A percentile compares a stretch with the other conserved stretches of the same genome.
Evolutionary conservation across 92 coral and sea anemone genomes (phyloP).

Genomic region (Heteractis magnifica): DNA sequence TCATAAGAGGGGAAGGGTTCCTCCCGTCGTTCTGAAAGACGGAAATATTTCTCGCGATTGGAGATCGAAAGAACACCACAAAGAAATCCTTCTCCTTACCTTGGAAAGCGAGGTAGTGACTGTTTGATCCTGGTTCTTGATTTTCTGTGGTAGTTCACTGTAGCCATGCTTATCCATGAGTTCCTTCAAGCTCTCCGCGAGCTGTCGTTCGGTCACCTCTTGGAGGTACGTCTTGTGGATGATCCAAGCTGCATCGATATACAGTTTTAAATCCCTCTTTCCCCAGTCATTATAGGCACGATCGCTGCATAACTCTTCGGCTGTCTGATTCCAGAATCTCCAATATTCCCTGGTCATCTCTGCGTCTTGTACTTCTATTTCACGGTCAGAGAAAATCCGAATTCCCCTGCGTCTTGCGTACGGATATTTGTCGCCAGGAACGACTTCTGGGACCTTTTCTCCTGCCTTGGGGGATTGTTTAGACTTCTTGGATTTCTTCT

Average conservation of each 20-base stretch:
- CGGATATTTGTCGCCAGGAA: slow-evolving; percentile 74
- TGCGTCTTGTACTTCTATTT: slow-evolving; percentile 96
- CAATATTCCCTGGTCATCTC: slow-evolving; percentile 96
- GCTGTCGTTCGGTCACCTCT: slow-evolving; percentile 79
- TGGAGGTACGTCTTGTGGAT: slow-evolving; percentile 92
- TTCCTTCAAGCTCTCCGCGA: slow-evolving; percentile 74
- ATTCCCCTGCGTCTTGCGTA: slow-evolving; percentile 89
- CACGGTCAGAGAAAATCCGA: slow-evolving; percentile 93
- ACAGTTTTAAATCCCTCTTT: slow-evolving; percentile 92
- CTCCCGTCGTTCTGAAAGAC: not conserved
- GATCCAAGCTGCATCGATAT: slow-evolving; percentile 99
- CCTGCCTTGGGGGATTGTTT: slow-evolving; percentile 39
- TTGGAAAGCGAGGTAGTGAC: slow-evolving; percentile 81
- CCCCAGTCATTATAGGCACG: slow-evolving; percentile 99
- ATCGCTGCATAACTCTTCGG: slow-evolving; percentile 97
- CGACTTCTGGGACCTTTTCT: slow-evolving; percentile 21
- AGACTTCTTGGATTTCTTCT: slow-evolving; percentile 24
- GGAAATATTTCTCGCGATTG: not conserved
- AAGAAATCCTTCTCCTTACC: slow-evolving; percentile 37
- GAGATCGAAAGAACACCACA: not conserved
- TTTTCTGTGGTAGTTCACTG: slow-evolving; percentile 78
- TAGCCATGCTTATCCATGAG: slow-evolving; percentile 84
- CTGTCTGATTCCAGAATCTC: slow-evolving; percentile 97
- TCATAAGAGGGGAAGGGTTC: slow-evolving; percentile 2
- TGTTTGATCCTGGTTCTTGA: slow-evolving; percentile 88